Conservation (phyloP, 2,888 invertebrate species). For the Sympetrum striolatum region DNA sequence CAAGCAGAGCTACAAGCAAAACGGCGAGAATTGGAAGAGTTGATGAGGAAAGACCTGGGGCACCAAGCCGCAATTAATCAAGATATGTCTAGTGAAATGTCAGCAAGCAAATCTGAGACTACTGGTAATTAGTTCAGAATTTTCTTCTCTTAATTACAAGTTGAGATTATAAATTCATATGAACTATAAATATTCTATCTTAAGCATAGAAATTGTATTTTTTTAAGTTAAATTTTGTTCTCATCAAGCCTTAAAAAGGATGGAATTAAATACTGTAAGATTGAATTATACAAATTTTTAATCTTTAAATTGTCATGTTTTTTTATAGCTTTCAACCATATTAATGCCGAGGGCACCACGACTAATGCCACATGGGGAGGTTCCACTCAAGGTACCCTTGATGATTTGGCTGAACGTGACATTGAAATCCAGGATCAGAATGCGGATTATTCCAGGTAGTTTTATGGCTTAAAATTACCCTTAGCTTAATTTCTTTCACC, state of each 20-base stretch:
- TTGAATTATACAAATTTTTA: neutral
- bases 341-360: slow-evolving; percentile 46
- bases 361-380: slow-evolving; percentile 48
- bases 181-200: neutral
- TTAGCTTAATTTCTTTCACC: neutral
- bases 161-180: neutral
- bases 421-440: slow-evolving; percentile 47
- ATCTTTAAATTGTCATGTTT: neutral
- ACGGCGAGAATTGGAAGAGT: slow-evolving; percentile 69
- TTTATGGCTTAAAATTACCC: neutral
- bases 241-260: neutral
- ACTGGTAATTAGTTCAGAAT: slow-evolving; percentile 18
- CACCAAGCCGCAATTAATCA: slow-evolving; percentile 59
- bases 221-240: too few species aligned
- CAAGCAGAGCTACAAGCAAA: slow-evolving; percentile 69
- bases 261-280: neutral
- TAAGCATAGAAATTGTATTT: too few species aligned
- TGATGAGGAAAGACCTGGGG: slow-evolving; percentile 68
- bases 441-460: slow-evolving; percentile 41
- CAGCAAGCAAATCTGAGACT: slow-evolving; percentile 56
- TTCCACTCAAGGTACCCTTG: slow-evolving; percentile 45
- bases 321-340: slow-evolving; percentile 11
- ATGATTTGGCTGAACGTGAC: slow-evolving; percentile 48
- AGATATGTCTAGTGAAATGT: slow-evolving; percentile 57
- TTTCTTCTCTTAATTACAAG: neutral